A percentile compares a stretch with the other conserved stretches of the same genome.
Conservation (phyloP, 2,113 vertebrate species). For the Zosterops lateralis region DNA sequence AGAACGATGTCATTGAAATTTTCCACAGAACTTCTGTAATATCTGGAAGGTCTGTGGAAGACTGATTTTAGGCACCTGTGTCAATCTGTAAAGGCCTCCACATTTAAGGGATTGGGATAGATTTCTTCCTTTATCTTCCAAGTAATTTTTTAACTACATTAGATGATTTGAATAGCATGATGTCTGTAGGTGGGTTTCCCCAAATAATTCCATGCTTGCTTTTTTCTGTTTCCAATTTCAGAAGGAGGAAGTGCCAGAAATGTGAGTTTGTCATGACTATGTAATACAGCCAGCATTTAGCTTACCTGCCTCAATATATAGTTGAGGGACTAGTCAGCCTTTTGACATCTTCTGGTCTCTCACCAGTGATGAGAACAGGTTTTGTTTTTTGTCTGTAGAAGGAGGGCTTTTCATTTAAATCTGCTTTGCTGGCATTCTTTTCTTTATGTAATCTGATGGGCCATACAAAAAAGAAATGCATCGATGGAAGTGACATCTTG, state of each 20-base stretch:
- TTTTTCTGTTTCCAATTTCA: not conserved
- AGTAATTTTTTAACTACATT: not conserved
- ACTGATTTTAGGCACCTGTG: not conserved
- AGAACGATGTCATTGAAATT: not conserved
- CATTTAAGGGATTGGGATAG: not conserved
- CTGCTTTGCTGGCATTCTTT: not conserved
- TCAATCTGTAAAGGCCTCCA: not conserved
- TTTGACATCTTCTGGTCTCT: not conserved
- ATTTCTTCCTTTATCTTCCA: not conserved
- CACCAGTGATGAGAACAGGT: not conserved
- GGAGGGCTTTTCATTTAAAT: not conserved
- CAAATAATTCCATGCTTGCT: not conserved
- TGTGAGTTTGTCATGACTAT: not conserved
- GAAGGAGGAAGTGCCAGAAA: not conserved
- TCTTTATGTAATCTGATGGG: not conserved
- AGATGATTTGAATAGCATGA: not conserved
- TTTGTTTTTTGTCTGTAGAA: not conserved
- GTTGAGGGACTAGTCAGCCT: not conserved
- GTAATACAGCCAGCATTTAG: not conserved
- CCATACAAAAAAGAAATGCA: not conserved
- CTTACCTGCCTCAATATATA: not conserved
- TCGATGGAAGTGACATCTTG: fast-evolving
- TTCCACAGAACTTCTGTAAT: not conserved
- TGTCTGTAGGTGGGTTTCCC: not conserved
- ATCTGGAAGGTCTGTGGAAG: not conserved